Base-by-base conservation (phyloP, 2,113 vertebrate genomes). In the Alaudala cheleensis region DNA sequence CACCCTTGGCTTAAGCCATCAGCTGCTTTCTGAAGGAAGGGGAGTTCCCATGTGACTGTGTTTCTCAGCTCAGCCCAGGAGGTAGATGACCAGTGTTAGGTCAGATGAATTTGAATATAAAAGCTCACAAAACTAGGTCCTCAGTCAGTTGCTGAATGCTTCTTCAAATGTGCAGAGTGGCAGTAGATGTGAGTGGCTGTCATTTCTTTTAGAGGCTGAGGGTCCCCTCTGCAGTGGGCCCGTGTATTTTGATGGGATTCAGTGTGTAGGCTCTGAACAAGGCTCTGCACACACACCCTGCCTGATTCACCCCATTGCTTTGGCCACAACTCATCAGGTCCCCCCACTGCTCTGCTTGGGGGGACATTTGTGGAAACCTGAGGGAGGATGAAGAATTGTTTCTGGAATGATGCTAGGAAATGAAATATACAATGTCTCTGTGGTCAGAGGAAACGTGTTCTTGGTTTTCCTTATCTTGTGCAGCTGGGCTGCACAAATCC, bases 351-450 rank as follows among this genome's bases (percentile, higher is more conserved):
- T 67, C 26, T 77, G 14, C 33, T 5, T 73, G 24, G 8, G 15
- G 8, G 5, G 7, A 42, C 26, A 18, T 61, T 24, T 39, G 34
- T 67, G 50, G 39, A 78, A 73, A 89, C 58, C 33, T 87, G 67
- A 95, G 71, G 67, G 82, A 94, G 86, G 78, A 92, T 88, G 91
- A 97, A 97, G 92, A 94, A 97, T 92, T 42, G 39, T 96, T 97
- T 96, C 70, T 20, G 90, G 85, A 92, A 62, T 57, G 34, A 94
- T 88, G 50, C 34, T 96, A 93, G 94, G 91, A 96, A 97, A 97
- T 92, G 50, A 95, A 96, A 90, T 76, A 54, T 90, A 90, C 39
- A 79, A 81, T 33, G 37, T 92, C 73, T 97, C 94, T 95, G 87
- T 24, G 19, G 40, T 81, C 60, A 95, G 86, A 88, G 92, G 88